Conservation (phyloP, 2,888 invertebrate species). For the Odontocerum albicorne region DNA sequence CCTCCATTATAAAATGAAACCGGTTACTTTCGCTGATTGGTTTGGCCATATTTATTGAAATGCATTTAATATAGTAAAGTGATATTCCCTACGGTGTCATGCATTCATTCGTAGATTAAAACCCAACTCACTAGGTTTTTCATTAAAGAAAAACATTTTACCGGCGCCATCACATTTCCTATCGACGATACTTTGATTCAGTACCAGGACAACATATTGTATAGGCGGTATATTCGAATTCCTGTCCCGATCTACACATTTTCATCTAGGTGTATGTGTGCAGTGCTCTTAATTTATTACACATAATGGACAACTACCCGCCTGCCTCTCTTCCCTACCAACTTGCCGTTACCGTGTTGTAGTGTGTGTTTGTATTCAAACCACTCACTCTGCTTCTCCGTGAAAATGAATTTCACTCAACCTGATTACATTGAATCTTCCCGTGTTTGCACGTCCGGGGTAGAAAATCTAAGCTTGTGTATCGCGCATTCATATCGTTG, state of each 20-base stretch:
- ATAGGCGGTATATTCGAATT: neutral
- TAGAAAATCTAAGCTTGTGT: no score
- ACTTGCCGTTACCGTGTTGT: conserved; percentile 7
- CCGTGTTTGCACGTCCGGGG: conserved; percentile 1
- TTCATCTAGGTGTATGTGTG: conserved; percentile 28
- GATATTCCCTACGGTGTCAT: neutral
- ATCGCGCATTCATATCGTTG: no score
- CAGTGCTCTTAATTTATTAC: conserved; percentile 35
- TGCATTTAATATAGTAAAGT: conserved; percentile 1
- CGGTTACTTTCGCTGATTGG: no score
- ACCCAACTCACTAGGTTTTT: conserved; percentile 12
- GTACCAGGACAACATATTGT: conserved; percentile 6
- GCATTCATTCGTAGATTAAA: conserved; percentile 12
- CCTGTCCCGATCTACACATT: no score
- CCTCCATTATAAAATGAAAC: no score
- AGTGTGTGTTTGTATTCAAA: conserved; percentile 32
- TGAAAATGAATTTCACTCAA: conserved; percentile 34
- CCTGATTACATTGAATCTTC: conserved; percentile 25
- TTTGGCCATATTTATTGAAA: no score
- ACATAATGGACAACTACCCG: conserved; percentile 33
- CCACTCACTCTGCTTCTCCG: conserved; percentile 32
- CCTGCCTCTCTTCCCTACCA: conserved; percentile 7
- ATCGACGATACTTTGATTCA: conserved; percentile 19
- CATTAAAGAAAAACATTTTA: conserved; percentile 25
- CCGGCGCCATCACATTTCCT: neutral